Conservation (phyloP, 2,888 invertebrate genomes). For the Heterodera filipjevi region DNA sequence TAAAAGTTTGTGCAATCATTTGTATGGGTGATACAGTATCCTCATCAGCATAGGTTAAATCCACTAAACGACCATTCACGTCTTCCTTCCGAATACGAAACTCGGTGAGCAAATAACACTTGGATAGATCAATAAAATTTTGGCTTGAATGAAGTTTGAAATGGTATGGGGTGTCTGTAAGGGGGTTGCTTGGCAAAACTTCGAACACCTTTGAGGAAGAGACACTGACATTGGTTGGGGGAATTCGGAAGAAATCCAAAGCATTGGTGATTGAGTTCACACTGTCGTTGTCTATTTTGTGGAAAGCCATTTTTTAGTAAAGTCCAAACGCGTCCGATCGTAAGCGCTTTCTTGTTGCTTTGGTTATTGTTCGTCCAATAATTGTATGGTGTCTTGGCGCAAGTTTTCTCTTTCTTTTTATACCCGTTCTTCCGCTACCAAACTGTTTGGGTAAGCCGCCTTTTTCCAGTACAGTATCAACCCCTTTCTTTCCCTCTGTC, state of each 20-base stretch:
- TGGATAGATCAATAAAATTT: slow-evolving; percentile 26
- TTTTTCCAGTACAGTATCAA: slow-evolving; percentile 21
- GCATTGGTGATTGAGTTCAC: slow-evolving; percentile 29
- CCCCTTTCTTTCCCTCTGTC: background rate
- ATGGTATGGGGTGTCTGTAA: slow-evolving; percentile 19
- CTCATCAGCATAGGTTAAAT: background rate
- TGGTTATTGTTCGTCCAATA: background rate
- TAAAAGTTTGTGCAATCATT: slow-evolving; percentile 8
- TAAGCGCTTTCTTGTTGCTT: slow-evolving; percentile 16
- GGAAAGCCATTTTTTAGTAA: slow-evolving; percentile 29
- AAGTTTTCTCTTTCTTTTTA: background rate
- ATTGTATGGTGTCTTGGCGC: background rate
- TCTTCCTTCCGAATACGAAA: slow-evolving; percentile 15
- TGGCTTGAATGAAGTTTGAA: slow-evolving; percentile 23
- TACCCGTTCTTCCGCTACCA: slow-evolving; percentile 10
- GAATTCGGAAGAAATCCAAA: slow-evolving; percentile 23
- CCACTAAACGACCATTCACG: slow-evolving; percentile 10
- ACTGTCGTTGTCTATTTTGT: slow-evolving; percentile 25
- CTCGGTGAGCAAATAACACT: slow-evolving; percentile 24
- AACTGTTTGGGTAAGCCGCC: slow-evolving; percentile 19
- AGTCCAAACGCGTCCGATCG: slow-evolving; percentile 31
- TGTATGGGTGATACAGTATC: background rate
- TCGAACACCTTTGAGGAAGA: background rate
- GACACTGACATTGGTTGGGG: slow-evolving; percentile 34
- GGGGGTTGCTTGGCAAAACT: slow-evolving; percentile 12